These are phyloP conservation scores for Stenolophus ochropezus DNA, from an alignment of 2,888 invertebrate genomes.

Conservation along the genomic window DNA sequence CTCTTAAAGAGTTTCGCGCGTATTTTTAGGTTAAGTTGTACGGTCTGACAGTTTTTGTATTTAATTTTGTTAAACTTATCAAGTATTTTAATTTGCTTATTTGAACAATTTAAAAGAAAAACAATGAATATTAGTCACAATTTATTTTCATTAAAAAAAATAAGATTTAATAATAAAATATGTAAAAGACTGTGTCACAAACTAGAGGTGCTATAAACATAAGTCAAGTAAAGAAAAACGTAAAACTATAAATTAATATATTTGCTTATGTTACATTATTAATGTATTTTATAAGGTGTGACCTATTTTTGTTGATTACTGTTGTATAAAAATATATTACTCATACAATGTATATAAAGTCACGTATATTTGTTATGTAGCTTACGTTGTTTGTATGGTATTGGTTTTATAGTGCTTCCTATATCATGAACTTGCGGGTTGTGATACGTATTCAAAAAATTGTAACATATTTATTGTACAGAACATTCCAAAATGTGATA, in stretches of 20 bases:
- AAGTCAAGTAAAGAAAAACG: no score
- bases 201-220: no score
- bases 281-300: no score
- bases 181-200: no score
- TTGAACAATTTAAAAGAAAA: not conserved
- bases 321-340: no score
- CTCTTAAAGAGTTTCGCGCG: conserved; percentile 11
- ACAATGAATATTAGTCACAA: not conserved
- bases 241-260: no score
- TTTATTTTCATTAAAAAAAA: not conserved
- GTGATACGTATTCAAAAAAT: conserved; percentile 41
- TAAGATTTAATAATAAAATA: no score
- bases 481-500: conserved; percentile 41
- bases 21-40: not conserved
- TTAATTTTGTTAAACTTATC: not conserved
- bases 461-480: conserved; percentile 1
- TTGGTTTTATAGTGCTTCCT: conserved; percentile 1
- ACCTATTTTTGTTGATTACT: no score
- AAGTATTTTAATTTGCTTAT: not conserved
- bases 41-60: not conserved
- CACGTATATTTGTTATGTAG: not conserved
- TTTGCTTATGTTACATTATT: no score
- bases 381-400: not conserved
- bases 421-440: conserved; percentile 19
- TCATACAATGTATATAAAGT: no score